phyloP scores from a whole-genome alignment of 1,140 invertebrate species.

The Colletes gigas region DNA sequence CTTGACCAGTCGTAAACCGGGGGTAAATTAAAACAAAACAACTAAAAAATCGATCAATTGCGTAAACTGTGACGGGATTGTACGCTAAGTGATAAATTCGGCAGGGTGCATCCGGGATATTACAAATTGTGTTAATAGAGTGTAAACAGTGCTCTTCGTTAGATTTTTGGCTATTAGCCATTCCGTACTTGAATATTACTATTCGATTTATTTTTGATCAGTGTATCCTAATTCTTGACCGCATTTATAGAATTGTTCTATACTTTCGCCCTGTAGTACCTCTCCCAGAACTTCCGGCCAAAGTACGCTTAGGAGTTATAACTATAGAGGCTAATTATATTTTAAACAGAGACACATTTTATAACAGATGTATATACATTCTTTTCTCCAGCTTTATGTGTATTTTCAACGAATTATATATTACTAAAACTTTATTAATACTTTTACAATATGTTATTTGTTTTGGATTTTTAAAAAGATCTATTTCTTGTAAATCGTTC shows the following conservation, averaged over 20 bases:
- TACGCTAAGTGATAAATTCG: slow-evolving; percentile 40
- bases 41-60: background rate
- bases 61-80: slow-evolving; percentile 29
- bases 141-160: slow-evolving; percentile 50
- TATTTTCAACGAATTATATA: background rate
- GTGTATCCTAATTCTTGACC: background rate
- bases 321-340: too few relatives aligned
- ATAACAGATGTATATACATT: too few relatives aligned
- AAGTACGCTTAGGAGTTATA: too few relatives aligned
- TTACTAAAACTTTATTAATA: background rate
- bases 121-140: slow-evolving; percentile 38
- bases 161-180: slow-evolving; percentile 16
- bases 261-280: background rate
- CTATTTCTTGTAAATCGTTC: background rate
- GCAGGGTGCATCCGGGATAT: slow-evolving; percentile 12
- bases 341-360: too few relatives aligned
- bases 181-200: background rate
- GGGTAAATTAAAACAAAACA: slow-evolving; percentile 8
- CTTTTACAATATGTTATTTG: background rate
- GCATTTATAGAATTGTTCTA: background rate
- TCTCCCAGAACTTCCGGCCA: background rate
- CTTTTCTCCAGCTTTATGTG: too few relatives aligned
- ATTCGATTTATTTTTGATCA: background rate
- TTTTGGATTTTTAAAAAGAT: too few relatives aligned
- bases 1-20: background rate